Conservation (phyloP, 2,888 invertebrate species). For the Sphecodes monilicornis region DNA sequence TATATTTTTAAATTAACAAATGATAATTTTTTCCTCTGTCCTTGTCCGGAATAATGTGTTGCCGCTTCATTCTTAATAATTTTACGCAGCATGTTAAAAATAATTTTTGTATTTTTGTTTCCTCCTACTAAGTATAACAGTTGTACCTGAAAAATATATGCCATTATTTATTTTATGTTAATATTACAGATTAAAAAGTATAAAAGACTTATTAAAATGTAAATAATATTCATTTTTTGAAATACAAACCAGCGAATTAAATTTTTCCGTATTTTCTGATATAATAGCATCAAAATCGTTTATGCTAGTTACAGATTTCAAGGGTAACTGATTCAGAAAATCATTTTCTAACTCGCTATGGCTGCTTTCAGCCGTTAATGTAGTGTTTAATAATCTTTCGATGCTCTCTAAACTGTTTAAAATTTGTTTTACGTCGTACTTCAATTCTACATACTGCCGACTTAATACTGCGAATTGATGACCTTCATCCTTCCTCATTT, state of each 20-base stretch:
- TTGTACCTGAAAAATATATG: slow-evolving; percentile 21
- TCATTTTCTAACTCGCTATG: background rate
- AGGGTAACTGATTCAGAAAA: slow-evolving; percentile 28
- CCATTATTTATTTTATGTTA: slow-evolving; percentile 34
- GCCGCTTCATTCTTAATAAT: slow-evolving; percentile 24
- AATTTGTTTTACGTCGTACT: too few species aligned
- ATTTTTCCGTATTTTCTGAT: slow-evolving; percentile 35
- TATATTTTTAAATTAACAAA: slow-evolving; percentile 37
- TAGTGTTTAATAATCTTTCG: too few species aligned
- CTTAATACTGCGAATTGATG: too few species aligned
- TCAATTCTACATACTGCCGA: too few species aligned
- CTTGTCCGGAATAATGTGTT: slow-evolving; percentile 30
- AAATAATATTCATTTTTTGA: background rate
- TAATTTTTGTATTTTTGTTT: slow-evolving; percentile 14
- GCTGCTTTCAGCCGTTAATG: background rate
- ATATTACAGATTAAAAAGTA: background rate
- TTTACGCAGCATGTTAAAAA: slow-evolving; percentile 36
- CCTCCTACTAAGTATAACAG: slow-evolving; percentile 19
- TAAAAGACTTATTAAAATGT: background rate
- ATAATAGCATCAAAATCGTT: slow-evolving; percentile 21
- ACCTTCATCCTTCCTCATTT: too few species aligned
- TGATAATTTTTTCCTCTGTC: slow-evolving; percentile 33
- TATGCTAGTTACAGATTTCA: slow-evolving; percentile 10
- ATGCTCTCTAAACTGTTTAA: too few species aligned
- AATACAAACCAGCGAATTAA: slow-evolving; percentile 40